Percentiles rank a stretch among this genome's conserved stretches.
Conservation (phyloP, 2,888 invertebrate species). For the Muscina levida region DNA sequence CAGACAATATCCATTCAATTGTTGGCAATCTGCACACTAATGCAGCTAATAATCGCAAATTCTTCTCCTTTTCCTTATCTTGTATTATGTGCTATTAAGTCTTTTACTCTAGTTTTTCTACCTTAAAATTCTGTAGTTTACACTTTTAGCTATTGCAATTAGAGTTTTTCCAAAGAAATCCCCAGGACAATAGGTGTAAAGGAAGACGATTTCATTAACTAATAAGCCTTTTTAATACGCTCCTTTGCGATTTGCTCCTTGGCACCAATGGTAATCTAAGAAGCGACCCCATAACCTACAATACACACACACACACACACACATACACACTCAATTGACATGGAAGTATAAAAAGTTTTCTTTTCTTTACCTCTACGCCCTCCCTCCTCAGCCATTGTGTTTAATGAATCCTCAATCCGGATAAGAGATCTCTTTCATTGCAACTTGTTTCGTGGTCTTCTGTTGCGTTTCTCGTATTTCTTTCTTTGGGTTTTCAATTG, state of each 20-base stretch:
- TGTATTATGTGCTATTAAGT: no score
- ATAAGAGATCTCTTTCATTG: slow-evolving; percentile 28
- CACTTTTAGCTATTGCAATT: no score
- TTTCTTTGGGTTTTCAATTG: neutral
- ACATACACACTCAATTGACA: neutral
- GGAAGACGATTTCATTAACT: slow-evolving; percentile 39
- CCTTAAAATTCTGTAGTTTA: no score
- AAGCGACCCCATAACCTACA: no score
- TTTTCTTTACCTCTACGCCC: no score
- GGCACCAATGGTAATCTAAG: no score
- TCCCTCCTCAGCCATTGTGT: slow-evolving; percentile 29
- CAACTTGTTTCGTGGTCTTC: neutral
- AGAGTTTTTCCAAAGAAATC: neutral
- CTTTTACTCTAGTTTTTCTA: no score
- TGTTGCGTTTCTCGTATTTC: neutral
- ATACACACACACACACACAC: no score
- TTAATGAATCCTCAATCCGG: slow-evolving; percentile 38
- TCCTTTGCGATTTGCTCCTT: neutral
- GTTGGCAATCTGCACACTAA: no score
- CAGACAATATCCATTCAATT: no score
- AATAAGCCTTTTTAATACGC: slow-evolving; percentile 32
- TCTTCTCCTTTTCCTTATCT: no score
- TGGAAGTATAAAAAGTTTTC: slow-evolving; percentile 35
- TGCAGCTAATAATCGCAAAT: no score
- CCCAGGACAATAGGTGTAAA: slow-evolving; percentile 2